Percentiles rank a stretch among this genome's conserved stretches.
Conservation (phyloP, 1,140 invertebrate genomes). For the Gonioctena quinquepunctata region DNA sequence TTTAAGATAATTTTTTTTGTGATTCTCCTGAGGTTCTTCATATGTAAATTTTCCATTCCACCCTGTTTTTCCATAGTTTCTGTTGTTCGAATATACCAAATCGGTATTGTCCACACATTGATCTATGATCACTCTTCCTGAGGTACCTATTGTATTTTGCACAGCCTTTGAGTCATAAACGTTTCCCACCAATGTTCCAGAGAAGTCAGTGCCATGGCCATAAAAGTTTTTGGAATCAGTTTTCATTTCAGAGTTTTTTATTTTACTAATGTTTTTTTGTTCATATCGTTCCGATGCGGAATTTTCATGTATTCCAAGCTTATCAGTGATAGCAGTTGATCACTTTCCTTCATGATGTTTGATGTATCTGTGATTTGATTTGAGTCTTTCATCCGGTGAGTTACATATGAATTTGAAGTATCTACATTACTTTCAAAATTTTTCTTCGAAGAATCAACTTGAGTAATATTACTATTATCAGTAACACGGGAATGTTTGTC, state of each 20-base stretch:
- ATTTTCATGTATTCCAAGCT: no score
- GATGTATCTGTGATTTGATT: no score
- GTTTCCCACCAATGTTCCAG: conserved; percentile 39
- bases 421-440: conserved; percentile 36
- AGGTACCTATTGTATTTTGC: conserved; percentile 49
- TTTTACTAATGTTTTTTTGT: no score
- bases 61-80: conserved; percentile 49
- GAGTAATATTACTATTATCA: conserved; percentile 2
- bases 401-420: conserved; percentile 7
- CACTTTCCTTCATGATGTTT: no score
- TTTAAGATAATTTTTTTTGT: background rate
- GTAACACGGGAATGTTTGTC: background rate
- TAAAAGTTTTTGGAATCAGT: conserved; percentile 48
- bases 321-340: no score
- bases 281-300: conserved; percentile 26
- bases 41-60: conserved; percentile 52
- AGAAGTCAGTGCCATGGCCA: conserved; percentile 42
- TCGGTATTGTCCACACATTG: conserved; percentile 40
- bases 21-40: conserved; percentile 30
- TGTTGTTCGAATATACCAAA: conserved; percentile 48
- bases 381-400: no score
- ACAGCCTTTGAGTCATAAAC: conserved; percentile 46
- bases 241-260: background rate
- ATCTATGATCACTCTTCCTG: conserved; percentile 44
- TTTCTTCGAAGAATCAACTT: conserved; percentile 16